These are phyloP conservation scores for Argynnis bischoffii DNA, from an alignment of 2,888 invertebrate genomes.

Conservation along the genomic window DNA sequence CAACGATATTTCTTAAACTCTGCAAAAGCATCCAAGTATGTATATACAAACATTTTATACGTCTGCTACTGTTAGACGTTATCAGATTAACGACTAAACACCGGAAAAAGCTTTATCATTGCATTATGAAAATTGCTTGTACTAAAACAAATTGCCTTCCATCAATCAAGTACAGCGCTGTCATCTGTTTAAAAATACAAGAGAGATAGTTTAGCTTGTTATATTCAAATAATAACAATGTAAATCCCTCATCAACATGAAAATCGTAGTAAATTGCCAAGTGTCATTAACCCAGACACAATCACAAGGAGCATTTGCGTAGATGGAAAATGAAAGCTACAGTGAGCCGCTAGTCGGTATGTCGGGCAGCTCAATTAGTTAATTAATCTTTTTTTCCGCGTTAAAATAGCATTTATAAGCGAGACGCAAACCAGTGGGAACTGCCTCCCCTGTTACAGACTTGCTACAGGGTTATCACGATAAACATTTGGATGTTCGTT, in stretches of 20 bases:
- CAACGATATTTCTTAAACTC: no score
- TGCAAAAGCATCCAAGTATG: no score
- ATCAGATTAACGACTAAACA: no score
- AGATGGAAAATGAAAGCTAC: conserved; percentile 38
- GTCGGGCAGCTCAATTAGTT: conserved; percentile 78
- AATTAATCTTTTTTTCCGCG: conserved; percentile 82
- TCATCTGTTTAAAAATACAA: conserved; percentile 2
- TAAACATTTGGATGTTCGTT: conserved; percentile 13
- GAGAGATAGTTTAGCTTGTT: conserved; percentile 11
- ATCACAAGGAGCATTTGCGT: conserved; percentile 38
- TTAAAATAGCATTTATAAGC: conserved; percentile 81
- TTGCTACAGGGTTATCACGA: conserved; percentile 57
- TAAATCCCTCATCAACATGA: conserved; percentile 23
- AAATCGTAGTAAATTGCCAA: conserved; percentile 31
- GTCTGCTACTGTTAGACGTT: no score
- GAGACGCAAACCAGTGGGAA: conserved; percentile 75
- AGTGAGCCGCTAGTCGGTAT: conserved; percentile 41
- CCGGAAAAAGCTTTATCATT: no score
- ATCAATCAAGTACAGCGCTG: conserved; percentile 9
- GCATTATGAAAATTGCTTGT: no score
- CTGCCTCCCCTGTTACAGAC: conserved; percentile 58
- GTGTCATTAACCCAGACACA: conserved; percentile 40
- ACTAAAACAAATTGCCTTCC: no score
- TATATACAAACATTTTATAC: no score
- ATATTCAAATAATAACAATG: conserved; percentile 11